Conservation (phyloP, 2,113 vertebrate species). For the Brachypodius melanocephalos region DNA sequence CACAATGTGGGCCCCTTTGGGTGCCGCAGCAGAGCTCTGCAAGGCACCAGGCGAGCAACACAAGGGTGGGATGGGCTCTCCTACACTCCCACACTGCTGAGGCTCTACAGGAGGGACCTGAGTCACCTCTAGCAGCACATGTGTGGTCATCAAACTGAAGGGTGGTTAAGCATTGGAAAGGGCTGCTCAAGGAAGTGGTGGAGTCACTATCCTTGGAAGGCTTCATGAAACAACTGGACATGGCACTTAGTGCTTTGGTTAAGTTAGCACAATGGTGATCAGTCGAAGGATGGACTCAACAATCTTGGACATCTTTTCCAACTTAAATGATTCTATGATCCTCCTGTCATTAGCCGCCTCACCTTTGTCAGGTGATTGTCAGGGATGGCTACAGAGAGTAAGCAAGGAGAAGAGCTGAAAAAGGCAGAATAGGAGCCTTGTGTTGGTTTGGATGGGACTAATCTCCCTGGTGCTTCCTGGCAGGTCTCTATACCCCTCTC, state of each 20-base stretch:
- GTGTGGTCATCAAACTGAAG: neutral
- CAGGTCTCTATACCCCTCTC: fast-evolving
- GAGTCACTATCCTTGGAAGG: neutral
- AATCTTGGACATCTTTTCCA: neutral
- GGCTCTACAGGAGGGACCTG: neutral
- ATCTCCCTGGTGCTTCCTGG: fast-evolving
- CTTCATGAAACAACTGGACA: neutral
- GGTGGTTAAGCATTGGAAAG: neutral
- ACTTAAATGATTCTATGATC: neutral
- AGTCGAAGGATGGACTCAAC: neutral
- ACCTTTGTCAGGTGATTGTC: neutral
- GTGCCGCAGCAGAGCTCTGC: neutral
- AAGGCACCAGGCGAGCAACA: fast-evolving
- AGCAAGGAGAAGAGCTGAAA: neutral
- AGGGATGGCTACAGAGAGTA: neutral
- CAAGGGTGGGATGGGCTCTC: neutral
- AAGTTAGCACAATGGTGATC: neutral
- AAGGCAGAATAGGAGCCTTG: neutral
- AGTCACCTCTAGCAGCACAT: neutral
- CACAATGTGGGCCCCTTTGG: neutral
- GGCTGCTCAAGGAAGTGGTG: neutral
- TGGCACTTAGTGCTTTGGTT: neutral
- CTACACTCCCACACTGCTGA: fast-evolving
- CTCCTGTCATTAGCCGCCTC: neutral
- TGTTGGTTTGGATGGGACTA: neutral